phyloP scores from a whole-genome alignment of 2,113 vertebrate genomes.

The Pseudois nayaur region DNA sequence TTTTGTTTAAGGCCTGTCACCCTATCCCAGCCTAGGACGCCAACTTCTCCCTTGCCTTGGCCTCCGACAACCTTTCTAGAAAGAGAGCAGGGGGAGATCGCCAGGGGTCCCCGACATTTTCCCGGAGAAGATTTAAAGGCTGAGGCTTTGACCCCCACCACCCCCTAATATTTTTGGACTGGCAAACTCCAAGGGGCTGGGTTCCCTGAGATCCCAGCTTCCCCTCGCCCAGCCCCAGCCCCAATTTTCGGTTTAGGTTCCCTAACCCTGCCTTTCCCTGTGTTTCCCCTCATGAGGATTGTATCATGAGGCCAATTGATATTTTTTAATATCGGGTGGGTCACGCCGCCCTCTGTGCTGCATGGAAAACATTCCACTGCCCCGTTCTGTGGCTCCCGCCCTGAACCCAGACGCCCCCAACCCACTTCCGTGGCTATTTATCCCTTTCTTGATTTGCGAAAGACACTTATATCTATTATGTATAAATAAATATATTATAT shows the following conservation, averaged over 20 bases:
- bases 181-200: not conserved
- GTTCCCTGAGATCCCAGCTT: not conserved
- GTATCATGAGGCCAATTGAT: slow-evolving; percentile 39
- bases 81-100: not conserved
- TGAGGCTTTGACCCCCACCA: slow-evolving; percentile 34
- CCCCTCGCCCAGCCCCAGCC: not conserved
- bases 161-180: not conserved
- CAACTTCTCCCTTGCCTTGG: slow-evolving; percentile 45
- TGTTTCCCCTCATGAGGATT: slow-evolving; percentile 35
- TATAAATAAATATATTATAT: slow-evolving; percentile 78
- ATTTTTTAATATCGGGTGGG: slow-evolving; percentile 53
- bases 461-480: slow-evolving; percentile 76
- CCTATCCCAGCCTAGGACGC: slow-evolving; percentile 64
- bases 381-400: not conserved
- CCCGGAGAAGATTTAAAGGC: slow-evolving; percentile 54
- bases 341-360: slow-evolving; percentile 24
- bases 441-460: slow-evolving; percentile 64
- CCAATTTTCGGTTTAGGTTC: not conserved
- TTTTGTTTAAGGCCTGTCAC: not conserved
- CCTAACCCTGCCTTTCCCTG: not conserved
- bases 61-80: not conserved
- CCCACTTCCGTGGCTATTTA: slow-evolving; percentile 42
- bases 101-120: not conserved
- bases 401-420: not conserved
- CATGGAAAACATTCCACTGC: slow-evolving; percentile 71